Evolutionary conservation across 2,797 vertebrate species (phyloP).

Genomic region (Staurois parvus): DNA sequence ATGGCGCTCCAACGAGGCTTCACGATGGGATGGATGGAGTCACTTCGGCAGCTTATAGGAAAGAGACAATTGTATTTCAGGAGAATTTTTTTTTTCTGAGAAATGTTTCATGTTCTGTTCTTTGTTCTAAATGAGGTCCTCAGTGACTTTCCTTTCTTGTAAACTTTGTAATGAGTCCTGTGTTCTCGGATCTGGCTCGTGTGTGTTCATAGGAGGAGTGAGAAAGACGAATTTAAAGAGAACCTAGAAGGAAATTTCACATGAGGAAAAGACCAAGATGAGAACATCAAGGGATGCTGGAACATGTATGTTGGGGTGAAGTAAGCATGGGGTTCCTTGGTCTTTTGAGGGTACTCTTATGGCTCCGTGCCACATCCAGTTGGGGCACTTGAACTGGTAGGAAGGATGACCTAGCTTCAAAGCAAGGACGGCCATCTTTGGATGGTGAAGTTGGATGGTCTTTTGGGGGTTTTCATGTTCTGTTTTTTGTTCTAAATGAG

Average conservation of each 20-base stretch:
- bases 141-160: slow-evolving; percentile 26
- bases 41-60: slow-evolving; percentile 61
- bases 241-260: neutral
- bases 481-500: too few relatives aligned
- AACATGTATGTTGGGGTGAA: too few relatives aligned
- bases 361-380: too few relatives aligned
- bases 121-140: slow-evolving; percentile 55
- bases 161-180: slow-evolving; percentile 32
- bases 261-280: too few relatives aligned
- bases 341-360: too few relatives aligned
- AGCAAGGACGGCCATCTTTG: too few relatives aligned
- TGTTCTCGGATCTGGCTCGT: neutral
- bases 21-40: slow-evolving; percentile 38
- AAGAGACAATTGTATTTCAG: neutral
- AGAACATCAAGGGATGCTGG: too few relatives aligned
- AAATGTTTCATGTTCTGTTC: slow-evolving; percentile 23
- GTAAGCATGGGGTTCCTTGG: too few relatives aligned
- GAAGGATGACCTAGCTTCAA: too few relatives aligned
- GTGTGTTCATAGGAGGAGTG: neutral
- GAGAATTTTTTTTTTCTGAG: neutral
- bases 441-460: too few relatives aligned
- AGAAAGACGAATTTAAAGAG: neutral
- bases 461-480: too few relatives aligned
- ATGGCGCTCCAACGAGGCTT: slow-evolving; percentile 61
- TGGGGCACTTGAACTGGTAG: too few relatives aligned